Base-by-base conservation (phyloP, 2,797 vertebrate genomes). In the Enteromius unitaeniatus region DNA sequence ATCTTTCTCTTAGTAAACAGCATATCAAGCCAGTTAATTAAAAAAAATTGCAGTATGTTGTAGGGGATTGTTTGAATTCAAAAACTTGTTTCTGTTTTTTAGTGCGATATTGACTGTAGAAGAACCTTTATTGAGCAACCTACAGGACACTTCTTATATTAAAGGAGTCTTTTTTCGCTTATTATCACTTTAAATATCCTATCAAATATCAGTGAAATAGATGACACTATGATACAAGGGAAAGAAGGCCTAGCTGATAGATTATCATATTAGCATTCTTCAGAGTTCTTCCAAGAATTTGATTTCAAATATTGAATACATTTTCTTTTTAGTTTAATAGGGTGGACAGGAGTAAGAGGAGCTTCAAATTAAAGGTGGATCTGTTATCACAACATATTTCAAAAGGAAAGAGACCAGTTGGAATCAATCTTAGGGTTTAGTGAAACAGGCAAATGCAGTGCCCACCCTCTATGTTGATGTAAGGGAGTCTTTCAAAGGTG, bases 341-440 rank as follows among this genome's bases (percentile, higher is more conserved):
- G 26, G 49, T 6, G 17, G 45, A 51, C 26, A 73, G 9, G 2
- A 73, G 26, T 6, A 73, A 73, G 47, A 73, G 70, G 26, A 51
- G 70, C 70, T 51, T 31, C 47, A 51, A 31, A 73, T 73, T 31
- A 51, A 73, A 51, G 69, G 69, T 49, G 23, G 28, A 73, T 73
- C 17, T 73, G 9, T 31, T 34, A 51, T 47, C 47, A 73, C 47
- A 51, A 73, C 68, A 51, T 73, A 51, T 31, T 73, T 73, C 31
- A 51, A 73, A 73, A 73, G 47, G 23, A 31, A 14, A 72, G 15
- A 72, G 26, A 73, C 15, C 69, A 11, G 9, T 49, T 51, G 70
- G 70, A 19, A 13, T 73, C 9, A 10, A 21, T 73, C 26, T 9
- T 17, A 73, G 28, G 26, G 26, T 34, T 60, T 26, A 26, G 55